Percentiles rank a stretch among this genome's conserved stretches.
phyloP scores from a whole-genome alignment of 2,797 vertebrate species.

The Euphonia xanthogaster region DNA sequence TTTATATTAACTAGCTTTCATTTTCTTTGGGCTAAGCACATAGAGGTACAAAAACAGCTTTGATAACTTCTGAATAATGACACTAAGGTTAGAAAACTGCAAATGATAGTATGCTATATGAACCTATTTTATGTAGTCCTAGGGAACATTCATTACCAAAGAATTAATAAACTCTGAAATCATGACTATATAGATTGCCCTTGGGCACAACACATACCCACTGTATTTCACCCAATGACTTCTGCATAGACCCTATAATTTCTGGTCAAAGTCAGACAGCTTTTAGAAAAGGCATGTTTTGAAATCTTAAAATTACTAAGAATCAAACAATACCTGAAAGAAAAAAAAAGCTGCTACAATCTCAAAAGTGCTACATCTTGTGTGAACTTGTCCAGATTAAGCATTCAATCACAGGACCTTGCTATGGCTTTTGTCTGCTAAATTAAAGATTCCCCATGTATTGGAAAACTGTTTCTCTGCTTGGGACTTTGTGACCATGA shows the following conservation, averaged over 20 bases:
- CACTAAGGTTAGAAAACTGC: neutral
- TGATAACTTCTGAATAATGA: neutral
- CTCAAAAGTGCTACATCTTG: neutral
- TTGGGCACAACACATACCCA: neutral
- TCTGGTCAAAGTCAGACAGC: neutral
- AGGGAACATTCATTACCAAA: neutral
- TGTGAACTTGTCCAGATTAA: neutral
- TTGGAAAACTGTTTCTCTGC: neutral
- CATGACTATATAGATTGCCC: neutral
- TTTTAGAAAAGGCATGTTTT: neutral
- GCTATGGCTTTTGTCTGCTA: neutral
- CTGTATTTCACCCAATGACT: neutral
- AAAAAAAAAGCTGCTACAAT: neutral
- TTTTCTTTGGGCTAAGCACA: constrained; percentile 14
- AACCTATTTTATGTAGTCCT: neutral
- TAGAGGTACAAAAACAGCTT: neutral
- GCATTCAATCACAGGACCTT: neutral
- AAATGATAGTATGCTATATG: neutral
- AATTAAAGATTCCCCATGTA: neutral
- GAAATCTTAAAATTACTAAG: neutral
- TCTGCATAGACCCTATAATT: neutral
- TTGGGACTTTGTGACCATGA: neutral
- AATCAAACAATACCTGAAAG: neutral
- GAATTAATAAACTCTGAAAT: constrained; percentile 9
- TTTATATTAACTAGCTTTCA: constrained; percentile 4